A percentile compares a stretch with the other conserved stretches of the same genome.
phyloP scores from a whole-genome alignment of 2,797 vertebrate genomes.

The Otolemur crassicaudatus region DNA sequence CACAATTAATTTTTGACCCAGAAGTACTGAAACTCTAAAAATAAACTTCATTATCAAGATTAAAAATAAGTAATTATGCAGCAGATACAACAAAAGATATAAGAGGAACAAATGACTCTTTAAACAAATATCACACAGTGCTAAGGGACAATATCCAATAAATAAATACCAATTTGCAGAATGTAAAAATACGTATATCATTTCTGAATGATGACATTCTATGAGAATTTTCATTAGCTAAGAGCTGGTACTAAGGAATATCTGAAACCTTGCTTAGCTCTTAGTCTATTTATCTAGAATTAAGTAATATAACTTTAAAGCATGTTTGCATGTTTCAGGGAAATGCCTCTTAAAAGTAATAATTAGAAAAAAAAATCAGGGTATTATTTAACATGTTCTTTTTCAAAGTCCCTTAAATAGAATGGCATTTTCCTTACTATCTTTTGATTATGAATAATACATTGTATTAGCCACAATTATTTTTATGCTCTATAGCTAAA shows the following conservation, averaged over 20 bases:
- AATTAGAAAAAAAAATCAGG: neutral
- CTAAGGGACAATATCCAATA: neutral
- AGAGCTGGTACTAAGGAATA: neutral
- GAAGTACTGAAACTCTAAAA: neutral
- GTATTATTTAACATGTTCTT: neutral
- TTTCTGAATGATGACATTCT: neutral
- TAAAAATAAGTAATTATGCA: neutral
- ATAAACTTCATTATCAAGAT: neutral
- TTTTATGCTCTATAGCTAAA: neutral
- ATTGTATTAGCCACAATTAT: neutral
- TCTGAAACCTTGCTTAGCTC: neutral
- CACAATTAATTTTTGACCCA: neutral
- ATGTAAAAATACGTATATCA: neutral
- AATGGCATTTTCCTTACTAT: neutral
- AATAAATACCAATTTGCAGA: neutral
- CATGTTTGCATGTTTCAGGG: neutral
- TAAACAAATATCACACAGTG: neutral
- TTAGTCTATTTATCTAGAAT: neutral
- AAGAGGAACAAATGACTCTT: neutral
- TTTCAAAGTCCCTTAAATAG: neutral
- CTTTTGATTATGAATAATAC: constrained; percentile 1
- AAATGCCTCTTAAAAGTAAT: neutral
- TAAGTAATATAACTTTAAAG: neutral
- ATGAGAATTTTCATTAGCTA: neutral
- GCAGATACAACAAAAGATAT: neutral